A percentile compares a stretch with the other conserved stretches of the same genome.
Evolutionary conservation across 2,113 vertebrate genomes (phyloP).

Genomic region (Cyanocitta stelleri): DNA sequence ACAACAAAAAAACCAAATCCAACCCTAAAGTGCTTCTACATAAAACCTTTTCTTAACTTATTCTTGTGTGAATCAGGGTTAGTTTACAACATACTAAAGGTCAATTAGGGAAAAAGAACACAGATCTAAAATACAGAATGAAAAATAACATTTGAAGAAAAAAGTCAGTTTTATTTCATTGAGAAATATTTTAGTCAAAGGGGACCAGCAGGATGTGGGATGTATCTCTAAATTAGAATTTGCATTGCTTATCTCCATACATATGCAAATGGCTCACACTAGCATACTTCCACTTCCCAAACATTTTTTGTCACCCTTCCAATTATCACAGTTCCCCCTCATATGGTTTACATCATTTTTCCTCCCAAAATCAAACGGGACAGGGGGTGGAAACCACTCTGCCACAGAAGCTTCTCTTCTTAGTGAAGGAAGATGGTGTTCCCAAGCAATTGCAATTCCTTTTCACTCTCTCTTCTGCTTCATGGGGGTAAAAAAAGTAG

Average conservation of each 20-base stretch:
- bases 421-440: neutral
- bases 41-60: neutral
- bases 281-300: neutral
- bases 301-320: neutral
- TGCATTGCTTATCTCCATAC: neutral
- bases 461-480: neutral
- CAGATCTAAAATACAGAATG: neutral
- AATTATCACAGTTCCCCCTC: neutral
- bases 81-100: neutral
- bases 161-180: neutral
- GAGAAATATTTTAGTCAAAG: slow-evolving; percentile 3
- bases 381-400: neutral
- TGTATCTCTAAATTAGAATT: neutral
- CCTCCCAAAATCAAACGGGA: neutral
- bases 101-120: neutral
- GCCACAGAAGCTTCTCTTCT: neutral
- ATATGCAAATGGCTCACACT: neutral
- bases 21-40: neutral
- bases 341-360: neutral
- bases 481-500: neutral
- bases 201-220: neutral
- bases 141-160: neutral
- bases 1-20: neutral
- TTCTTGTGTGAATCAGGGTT: neutral
- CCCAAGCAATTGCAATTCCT: neutral